Evolutionary conservation across 92 coral and sea anemone species (phyloP).

Genomic region (Siderastrea siderea): DNA sequence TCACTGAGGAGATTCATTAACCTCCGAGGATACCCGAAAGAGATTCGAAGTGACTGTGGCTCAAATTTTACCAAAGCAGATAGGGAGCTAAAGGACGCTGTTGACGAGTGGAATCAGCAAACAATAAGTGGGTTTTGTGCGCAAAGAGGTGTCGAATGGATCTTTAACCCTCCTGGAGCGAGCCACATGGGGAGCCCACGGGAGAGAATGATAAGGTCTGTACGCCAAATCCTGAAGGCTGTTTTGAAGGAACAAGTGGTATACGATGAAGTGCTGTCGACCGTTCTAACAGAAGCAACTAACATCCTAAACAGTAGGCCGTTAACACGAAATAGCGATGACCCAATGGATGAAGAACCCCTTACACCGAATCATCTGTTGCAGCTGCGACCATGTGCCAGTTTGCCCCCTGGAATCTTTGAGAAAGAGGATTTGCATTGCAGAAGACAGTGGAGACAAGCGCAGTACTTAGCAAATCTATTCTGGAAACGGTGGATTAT

Average conservation of each 20-base stretch:
- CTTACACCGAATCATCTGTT: constrained; percentile 71
- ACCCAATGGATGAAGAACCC: constrained; percentile 49
- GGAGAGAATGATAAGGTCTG: constrained; percentile 64
- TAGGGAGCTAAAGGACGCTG: constrained; percentile 55
- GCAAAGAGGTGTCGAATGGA: constrained; percentile 40
- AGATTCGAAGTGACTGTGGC: constrained; percentile 71
- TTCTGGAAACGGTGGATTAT: not conserved
- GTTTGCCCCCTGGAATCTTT: constrained; percentile 61
- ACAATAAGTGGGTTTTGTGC: constrained; percentile 27
- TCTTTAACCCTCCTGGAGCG: constrained; percentile 56
- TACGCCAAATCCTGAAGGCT: constrained; percentile 54
- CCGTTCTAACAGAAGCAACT: constrained; percentile 66
- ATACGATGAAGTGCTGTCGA: constrained; percentile 57
- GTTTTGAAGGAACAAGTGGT: constrained; percentile 60
- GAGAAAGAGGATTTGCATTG: constrained; percentile 58
- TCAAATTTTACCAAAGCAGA: constrained; percentile 70
- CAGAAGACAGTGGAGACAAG: constrained; percentile 44
- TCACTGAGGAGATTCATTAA: constrained; percentile 75
- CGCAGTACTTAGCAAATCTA: not conserved
- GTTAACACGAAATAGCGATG: constrained; percentile 66
- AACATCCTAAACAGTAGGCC: constrained; percentile 67
- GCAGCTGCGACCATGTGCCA: constrained; percentile 62
- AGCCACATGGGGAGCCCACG: constrained; percentile 52
- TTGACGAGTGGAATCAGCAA: constrained; percentile 60
- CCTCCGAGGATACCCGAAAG: constrained; percentile 64